phyloP scores from a whole-genome alignment of 2,797 vertebrate species.

The Malacoctenus gilli region DNA sequence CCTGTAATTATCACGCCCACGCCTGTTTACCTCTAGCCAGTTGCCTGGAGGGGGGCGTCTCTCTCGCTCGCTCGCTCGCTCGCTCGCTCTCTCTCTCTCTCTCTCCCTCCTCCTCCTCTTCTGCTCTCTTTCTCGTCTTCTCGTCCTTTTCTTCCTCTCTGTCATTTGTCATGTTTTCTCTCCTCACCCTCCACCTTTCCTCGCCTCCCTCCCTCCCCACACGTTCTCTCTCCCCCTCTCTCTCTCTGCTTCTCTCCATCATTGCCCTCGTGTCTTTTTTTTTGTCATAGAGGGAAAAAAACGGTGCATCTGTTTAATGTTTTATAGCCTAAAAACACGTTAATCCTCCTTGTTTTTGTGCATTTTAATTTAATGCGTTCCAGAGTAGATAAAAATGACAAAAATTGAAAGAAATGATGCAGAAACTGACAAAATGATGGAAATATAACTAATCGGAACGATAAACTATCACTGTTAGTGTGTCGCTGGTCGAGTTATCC shows the following conservation, averaged over 20 bases:
- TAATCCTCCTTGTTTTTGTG: too few species aligned
- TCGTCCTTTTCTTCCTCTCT: background rate
- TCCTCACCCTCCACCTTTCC: background rate
- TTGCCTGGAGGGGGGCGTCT: conserved; percentile 74
- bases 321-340: too few species aligned
- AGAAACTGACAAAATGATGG: too few species aligned
- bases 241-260: background rate
- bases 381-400: too few species aligned
- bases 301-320: too few species aligned
- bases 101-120: conserved; percentile 9
- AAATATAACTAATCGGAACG: too few species aligned
- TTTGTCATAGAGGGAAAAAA: too few species aligned
- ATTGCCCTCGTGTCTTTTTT: too few species aligned
- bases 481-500: too few species aligned
- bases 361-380: too few species aligned
- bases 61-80: conserved; percentile 50
- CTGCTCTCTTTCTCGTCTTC: conserved; percentile 5
- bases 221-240: background rate
- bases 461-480: too few species aligned
- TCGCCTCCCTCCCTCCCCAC: conserved; percentile 10
- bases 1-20: conserved; percentile 80
- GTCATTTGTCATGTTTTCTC: conserved; percentile 13
- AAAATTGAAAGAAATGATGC: too few species aligned
- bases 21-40: conserved; percentile 81
- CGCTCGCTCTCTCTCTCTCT: conserved; percentile 40